phyloP scores from a whole-genome alignment of 1,140 invertebrate species.

The Pseudachorutes palmiensis region DNA sequence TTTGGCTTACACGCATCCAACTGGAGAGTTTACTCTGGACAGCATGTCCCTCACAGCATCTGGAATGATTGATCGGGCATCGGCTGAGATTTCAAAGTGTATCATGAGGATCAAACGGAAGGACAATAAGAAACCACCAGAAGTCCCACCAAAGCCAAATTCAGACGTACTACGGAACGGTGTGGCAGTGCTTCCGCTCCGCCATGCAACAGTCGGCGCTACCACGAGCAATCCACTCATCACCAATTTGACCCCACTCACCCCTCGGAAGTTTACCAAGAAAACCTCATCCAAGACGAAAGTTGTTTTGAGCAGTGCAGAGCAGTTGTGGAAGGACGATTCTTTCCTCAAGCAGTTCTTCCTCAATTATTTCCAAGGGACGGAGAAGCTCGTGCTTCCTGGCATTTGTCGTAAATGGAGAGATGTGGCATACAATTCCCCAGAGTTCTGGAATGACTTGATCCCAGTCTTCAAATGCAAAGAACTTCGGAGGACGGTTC shows the following conservation, averaged over 20 bases:
- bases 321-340: slow-evolving; percentile 30
- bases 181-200: slow-evolving; percentile 26
- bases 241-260: slow-evolving; percentile 18
- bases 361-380: slow-evolving; percentile 30
- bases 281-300: slow-evolving; percentile 3
- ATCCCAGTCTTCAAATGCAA: slow-evolving; percentile 38
- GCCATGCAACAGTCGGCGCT: slow-evolving; percentile 14
- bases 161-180: slow-evolving; percentile 14
- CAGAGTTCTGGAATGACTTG: slow-evolving; percentile 30
- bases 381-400: slow-evolving; percentile 34
- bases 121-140: slow-evolving; percentile 33
- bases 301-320: slow-evolving; percentile 9
- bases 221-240: not conserved
- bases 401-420: slow-evolving; percentile 30
- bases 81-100: slow-evolving; percentile 36
- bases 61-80: slow-evolving; percentile 36
- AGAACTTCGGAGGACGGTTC: slow-evolving; percentile 29
- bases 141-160: slow-evolving; percentile 34
- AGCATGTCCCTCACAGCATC: slow-evolving; percentile 27
- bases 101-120: slow-evolving; percentile 37
- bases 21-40: not conserved
- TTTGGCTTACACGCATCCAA: too few relatives aligned
- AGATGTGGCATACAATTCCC: slow-evolving; percentile 25
- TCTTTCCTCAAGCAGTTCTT: slow-evolving; percentile 35
- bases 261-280: slow-evolving; percentile 28